These are phyloP conservation scores for Pocillopora meandrina DNA, from an alignment of 92 coral and sea anemone species.

Conservation along the genomic window DNA sequence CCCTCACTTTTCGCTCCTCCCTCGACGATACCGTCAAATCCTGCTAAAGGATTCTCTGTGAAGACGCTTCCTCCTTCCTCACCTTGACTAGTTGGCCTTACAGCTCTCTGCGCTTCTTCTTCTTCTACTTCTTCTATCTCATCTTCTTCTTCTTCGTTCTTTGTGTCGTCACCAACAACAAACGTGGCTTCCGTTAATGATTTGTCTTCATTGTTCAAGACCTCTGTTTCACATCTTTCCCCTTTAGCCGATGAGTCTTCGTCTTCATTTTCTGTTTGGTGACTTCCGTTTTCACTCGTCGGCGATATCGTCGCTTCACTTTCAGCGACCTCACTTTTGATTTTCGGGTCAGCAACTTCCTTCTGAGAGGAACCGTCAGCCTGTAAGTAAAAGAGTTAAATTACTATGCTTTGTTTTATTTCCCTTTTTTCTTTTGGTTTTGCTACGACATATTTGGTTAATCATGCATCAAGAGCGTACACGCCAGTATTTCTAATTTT, in stretches of 20 bases:
- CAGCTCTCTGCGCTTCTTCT: neutral
- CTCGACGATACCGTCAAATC: neutral
- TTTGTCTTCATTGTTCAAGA: neutral
- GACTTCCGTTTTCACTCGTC: conserved; percentile 1
- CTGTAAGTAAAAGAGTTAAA: neutral
- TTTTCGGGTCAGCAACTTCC: neutral
- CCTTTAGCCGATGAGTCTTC: neutral
- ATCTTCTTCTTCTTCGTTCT: neutral
- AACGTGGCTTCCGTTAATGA: neutral
- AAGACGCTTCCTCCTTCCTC: neutral
- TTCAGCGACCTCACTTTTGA: neutral
- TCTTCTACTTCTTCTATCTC: neutral
- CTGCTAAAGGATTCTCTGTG: neutral
- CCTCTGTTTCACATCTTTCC: neutral
- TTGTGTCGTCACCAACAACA: conserved; percentile 22
- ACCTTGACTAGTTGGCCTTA: neutral
- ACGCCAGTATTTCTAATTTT: too few relatives aligned
- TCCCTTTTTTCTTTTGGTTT: too few relatives aligned
- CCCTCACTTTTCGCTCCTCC: neutral
- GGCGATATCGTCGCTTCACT: neutral
- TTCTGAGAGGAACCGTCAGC: neutral
- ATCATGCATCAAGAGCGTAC: too few relatives aligned
- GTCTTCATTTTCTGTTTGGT: conserved; percentile 13
- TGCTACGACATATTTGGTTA: too few relatives aligned
- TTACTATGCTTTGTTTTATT: too few relatives aligned